Conservation (phyloP, 2,797 vertebrate genomes). For the Cossypha heuglini region DNA sequence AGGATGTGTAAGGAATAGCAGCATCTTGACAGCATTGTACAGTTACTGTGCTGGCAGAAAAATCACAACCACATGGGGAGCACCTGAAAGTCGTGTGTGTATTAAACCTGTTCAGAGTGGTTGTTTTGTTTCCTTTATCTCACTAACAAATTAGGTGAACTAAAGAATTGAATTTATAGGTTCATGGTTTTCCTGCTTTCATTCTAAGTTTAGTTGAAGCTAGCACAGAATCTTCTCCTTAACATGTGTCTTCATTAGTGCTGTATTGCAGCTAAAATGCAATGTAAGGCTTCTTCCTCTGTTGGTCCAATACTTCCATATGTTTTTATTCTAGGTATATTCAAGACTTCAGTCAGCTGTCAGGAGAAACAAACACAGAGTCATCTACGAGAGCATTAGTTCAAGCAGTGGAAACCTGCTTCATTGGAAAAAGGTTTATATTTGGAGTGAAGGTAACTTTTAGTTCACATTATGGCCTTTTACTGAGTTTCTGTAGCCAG, state of each 20-base stretch:
- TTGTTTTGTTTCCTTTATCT: not conserved
- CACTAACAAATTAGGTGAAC: not conserved
- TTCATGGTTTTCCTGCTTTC: not conserved
- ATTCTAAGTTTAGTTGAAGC: not conserved
- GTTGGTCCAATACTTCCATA: not conserved
- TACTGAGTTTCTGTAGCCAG: not conserved
- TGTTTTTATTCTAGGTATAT: constrained; percentile 67
- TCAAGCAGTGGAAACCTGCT: constrained; percentile 87
- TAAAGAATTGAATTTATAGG: not conserved
- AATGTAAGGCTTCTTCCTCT: not conserved
- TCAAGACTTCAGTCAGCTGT: constrained; percentile 65
- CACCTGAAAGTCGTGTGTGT: accelerated
- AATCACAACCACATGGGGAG: accelerated
- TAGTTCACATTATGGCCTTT: not conserved
- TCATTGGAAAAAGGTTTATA: constrained; percentile 87
- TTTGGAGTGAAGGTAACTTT: constrained; percentile 90
- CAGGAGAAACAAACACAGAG: constrained; percentile 43
- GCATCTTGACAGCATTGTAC: not conserved
- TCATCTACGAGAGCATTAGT: constrained; percentile 68
- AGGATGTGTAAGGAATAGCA: not conserved
- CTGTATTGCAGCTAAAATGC: not conserved
- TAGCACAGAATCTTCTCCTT: not conserved
- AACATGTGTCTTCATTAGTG: not conserved
- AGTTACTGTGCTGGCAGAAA: not conserved
- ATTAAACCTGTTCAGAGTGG: not conserved